phyloP scores from a whole-genome alignment of 2,113 vertebrate species.

The Aix galericulata region DNA sequence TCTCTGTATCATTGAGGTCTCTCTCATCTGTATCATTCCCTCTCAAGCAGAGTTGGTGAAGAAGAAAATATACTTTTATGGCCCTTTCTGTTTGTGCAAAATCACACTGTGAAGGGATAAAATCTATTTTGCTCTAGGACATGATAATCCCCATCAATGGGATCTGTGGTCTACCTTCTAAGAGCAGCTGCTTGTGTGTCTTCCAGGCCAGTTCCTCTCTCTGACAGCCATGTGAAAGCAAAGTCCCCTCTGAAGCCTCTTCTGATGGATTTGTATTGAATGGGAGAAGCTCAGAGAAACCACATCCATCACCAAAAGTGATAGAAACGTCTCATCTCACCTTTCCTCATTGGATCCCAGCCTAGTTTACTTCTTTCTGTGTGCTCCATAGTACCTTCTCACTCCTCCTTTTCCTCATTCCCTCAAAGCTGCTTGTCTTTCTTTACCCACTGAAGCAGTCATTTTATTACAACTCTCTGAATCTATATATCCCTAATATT shows the following conservation, averaged over 20 bases:
- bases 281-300: not conserved
- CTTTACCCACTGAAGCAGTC: not conserved
- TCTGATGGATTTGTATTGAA: rapidly evolving
- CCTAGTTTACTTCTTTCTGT: not conserved
- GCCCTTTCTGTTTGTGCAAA: not conserved
- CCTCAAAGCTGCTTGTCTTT: not conserved
- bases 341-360: not conserved
- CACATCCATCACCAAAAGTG: not conserved
- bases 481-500: not conserved
- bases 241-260: not conserved
- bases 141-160: not conserved
- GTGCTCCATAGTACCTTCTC: not conserved
- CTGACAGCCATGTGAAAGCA: not conserved
- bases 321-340: not conserved
- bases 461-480: not conserved
- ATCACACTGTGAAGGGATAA: not conserved
- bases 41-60: not conserved
- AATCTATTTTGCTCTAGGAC: not conserved
- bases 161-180: not conserved
- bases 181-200: not conserved
- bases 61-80: not conserved
- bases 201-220: not conserved
- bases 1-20: not conserved
- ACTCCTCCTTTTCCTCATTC: not conserved
- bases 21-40: not conserved